Base-by-base conservation (phyloP, 1,140 invertebrate species). In the Eueides isabella region DNA sequence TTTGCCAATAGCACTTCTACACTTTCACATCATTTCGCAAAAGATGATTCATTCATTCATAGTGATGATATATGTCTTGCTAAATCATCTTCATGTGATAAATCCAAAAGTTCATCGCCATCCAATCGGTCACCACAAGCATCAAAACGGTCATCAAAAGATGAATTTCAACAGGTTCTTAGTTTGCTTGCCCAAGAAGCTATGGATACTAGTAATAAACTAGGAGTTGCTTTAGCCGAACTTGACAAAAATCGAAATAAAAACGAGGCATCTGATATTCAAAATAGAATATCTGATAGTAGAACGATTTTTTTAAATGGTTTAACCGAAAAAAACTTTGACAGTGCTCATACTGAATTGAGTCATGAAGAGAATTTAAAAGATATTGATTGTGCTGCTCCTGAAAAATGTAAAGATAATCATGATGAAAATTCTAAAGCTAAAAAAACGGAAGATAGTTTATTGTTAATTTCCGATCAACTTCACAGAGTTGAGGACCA, bases 121-220 rank as follows among this genome's bases (percentile, higher is more conserved):
- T 93, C 86, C 83, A 89, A 87, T 72, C 84, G 83, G 80, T 93
- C 91, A 82, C 91, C 91, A 65, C 90, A 92, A 83, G 74, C 84
- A 77, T 90, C 85, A 66, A 93, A 93, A 84, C 84, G 91, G 69
- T 89, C 91, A 75, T 92, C 90, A 44, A 93, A 91, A 83, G 91
- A 92, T 70, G 91, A 93, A 81, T 92, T 95, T 85, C 94, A 95
- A 77, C 94, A 95, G 78, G 94, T 94, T 19, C 83, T 95, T 23
- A 94, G 94, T 79, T 94, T 94, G 86, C 92, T 95, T 64, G 94
- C 94, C 12, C 92, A 94, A 83, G 94, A 95, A 92, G 94, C 94
- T 35, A 94, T 95, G 88, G 92, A 94, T 74, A 94, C 93, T 55
- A 94, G 92, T 79, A 93, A 92, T 66, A 93, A 93, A 76, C 79